Evolutionary conservation across 2,113 vertebrate species (phyloP).

Genomic region (Rhipidura dahli): DNA sequence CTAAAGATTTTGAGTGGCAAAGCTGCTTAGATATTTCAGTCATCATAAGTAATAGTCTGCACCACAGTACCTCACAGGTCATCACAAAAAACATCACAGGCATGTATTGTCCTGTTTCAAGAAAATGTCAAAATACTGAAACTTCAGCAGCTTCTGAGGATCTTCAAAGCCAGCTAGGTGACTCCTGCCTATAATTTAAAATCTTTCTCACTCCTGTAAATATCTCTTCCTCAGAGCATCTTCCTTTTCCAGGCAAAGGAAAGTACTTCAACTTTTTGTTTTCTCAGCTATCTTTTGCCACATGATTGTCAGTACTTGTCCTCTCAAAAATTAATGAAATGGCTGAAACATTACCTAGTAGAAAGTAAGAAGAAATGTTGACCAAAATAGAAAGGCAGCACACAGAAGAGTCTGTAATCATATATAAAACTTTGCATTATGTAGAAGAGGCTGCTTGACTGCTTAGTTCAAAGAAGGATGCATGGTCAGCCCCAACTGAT

Average conservation of each 20-base stretch:
- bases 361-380: not conserved
- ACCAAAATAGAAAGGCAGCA: not conserved
- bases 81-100: not conserved
- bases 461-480: not conserved
- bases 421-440: not conserved
- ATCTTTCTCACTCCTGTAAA: not conserved
- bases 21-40: not conserved
- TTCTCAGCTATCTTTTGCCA: not conserved
- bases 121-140: not conserved
- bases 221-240: not conserved
- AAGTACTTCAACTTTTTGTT: not conserved
- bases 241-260: not conserved
- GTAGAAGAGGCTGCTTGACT: not conserved
- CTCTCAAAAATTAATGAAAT: not conserved
- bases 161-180: not conserved
- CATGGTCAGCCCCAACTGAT: not conserved
- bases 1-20: not conserved
- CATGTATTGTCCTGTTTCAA: not conserved
- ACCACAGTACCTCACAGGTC: not conserved
- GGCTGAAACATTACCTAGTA: not conserved
- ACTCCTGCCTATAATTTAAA: not conserved
- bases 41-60: not conserved
- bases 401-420: not conserved
- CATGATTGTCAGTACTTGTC: not conserved
- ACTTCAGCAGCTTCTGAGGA: not conserved